Evolutionary conservation across 1,140 invertebrate species (phyloP).

Genomic region (Thaumetopoea pityocampa): DNA sequence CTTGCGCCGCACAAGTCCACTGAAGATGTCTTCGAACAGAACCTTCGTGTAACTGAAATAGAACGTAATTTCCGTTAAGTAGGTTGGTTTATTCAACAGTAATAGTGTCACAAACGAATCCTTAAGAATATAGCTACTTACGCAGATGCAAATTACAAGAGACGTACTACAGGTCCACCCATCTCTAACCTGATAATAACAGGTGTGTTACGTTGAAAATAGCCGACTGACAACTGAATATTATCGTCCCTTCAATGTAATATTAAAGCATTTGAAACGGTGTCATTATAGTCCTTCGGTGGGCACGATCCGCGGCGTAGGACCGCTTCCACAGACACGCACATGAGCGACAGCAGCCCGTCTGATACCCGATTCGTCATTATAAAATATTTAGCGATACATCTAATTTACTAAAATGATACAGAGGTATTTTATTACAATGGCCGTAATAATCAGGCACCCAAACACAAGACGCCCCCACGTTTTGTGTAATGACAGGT

Average conservation of each 20-base stretch:
- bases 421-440: constrained; percentile 67
- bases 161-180: not conserved
- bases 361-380: constrained; percentile 50
- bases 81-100: too few species aligned
- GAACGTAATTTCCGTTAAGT: too few species aligned
- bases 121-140: too few species aligned
- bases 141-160: not conserved
- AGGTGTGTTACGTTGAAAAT: constrained; percentile 21
- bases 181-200: constrained; percentile 43
- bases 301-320: constrained; percentile 30
- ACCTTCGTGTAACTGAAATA: too few species aligned
- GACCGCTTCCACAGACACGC: constrained; percentile 39
- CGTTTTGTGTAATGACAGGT: constrained; percentile 68
- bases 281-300: constrained; percentile 34
- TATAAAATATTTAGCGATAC: constrained; percentile 74
- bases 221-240: constrained; percentile 29
- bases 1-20: too few species aligned
- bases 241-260: constrained; percentile 24
- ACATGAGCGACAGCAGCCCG: constrained; percentile 45
- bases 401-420: constrained; percentile 70
- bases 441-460: constrained; percentile 66
- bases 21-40: constrained; percentile 1
- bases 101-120: too few species aligned
- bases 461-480: constrained; percentile 64
- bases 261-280: constrained; percentile 33